These are phyloP conservation scores for Aleiodes leptofemur DNA, from an alignment of 2,888 invertebrate species.

Conservation along the genomic window DNA sequence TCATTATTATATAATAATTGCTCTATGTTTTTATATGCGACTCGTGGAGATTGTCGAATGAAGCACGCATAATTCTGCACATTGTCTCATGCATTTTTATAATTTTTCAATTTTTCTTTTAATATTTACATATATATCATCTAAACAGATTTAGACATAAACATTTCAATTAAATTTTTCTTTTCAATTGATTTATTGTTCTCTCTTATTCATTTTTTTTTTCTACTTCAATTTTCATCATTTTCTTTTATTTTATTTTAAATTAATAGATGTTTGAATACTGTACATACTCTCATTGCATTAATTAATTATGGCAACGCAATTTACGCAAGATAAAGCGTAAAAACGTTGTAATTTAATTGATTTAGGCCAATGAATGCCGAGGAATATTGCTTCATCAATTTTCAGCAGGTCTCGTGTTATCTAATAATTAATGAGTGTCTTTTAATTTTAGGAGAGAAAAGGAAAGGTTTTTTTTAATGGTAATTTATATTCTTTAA, in stretches of 20 bases:
- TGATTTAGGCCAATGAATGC: conserved; percentile 46
- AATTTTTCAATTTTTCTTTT: conserved; percentile 35
- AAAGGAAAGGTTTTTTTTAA: too few relatives aligned
- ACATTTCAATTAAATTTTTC: conserved; percentile 11
- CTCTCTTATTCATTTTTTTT: conserved; percentile 26
- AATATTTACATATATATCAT: conserved; percentile 48
- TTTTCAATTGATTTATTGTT: conserved; percentile 20
- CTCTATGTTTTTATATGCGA: conserved; percentile 48
- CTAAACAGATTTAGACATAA: conserved; percentile 23
- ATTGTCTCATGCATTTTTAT: conserved; percentile 51
- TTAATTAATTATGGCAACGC: conserved; percentile 29
- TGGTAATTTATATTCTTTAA: too few relatives aligned
- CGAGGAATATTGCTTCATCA: conserved; percentile 16
- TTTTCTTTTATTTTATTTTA: conserved; percentile 33
- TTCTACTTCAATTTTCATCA: conserved; percentile 24
- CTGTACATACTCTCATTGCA: conserved; percentile 31
- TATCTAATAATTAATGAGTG: not conserved
- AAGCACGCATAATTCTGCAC: conserved; percentile 54
- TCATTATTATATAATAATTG: conserved; percentile 45
- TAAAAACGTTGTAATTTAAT: conserved; percentile 37
- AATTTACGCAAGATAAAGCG: conserved; percentile 19
- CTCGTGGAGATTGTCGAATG: conserved; percentile 55
- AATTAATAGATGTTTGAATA: conserved; percentile 23
- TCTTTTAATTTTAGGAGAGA: too few relatives aligned
- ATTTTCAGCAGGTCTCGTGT: conserved; percentile 23